Conservation (phyloP, 2,888 invertebrate species). For the Pharmacophagus antenor region DNA sequence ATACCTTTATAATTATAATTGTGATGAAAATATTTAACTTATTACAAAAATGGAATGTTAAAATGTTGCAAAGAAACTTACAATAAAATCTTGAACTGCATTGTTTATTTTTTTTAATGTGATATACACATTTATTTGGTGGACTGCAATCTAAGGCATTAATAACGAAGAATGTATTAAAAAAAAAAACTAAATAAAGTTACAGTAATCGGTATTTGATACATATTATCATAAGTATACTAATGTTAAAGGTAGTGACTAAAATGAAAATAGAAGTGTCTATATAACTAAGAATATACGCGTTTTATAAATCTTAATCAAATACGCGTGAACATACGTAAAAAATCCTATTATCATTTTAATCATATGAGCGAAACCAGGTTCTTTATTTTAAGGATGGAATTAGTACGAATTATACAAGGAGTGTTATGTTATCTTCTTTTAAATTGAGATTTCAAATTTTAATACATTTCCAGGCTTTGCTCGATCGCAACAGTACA, state of each 20-base stretch:
- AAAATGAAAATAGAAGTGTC: slow-evolving; percentile 77
- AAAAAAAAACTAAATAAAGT: slow-evolving; percentile 1
- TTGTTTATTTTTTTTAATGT: neutral
- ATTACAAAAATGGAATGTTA: slow-evolving; percentile 12
- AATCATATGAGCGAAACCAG: slow-evolving; percentile 44
- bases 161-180: neutral
- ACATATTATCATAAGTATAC: slow-evolving; percentile 25
- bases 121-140: slow-evolving; percentile 17
- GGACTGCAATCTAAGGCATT: neutral
- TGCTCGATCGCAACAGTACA: slow-evolving; percentile 7
- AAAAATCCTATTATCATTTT: slow-evolving; percentile 75
- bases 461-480: slow-evolving; percentile 8
- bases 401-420: neutral
- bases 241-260: slow-evolving; percentile 48
- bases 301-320: slow-evolving; percentile 10
- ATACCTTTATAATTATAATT: slow-evolving; percentile 35
- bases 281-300: slow-evolving; percentile 32
- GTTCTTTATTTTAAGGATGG: slow-evolving; percentile 27
- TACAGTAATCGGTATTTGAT: slow-evolving; percentile 10
- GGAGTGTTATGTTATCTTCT: no score
- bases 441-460: neutral
- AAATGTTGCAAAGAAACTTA: neutral
- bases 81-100: neutral
- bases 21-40: slow-evolving; percentile 33
- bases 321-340: slow-evolving; percentile 33